phyloP scores from a whole-genome alignment of 2,888 invertebrate genomes.

The Himalopsyche kuldschensis region DNA sequence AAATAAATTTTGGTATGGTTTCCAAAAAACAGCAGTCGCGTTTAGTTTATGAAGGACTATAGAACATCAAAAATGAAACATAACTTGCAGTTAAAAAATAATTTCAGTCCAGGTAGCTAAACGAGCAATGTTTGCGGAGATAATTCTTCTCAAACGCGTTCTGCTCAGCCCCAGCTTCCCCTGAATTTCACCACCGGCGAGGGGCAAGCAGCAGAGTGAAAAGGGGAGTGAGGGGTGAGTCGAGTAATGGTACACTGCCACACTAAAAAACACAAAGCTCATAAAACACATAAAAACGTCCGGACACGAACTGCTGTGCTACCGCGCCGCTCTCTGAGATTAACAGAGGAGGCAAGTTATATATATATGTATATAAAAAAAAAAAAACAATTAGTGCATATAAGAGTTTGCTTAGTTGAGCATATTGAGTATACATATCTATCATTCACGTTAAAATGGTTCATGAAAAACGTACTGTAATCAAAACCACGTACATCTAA shows the following conservation, averaged over 20 bases:
- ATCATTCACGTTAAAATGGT: too few relatives aligned
- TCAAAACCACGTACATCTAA: too few relatives aligned
- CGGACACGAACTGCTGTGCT: slow-evolving; percentile 29
- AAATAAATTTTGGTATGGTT: too few relatives aligned
- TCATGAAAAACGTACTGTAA: too few relatives aligned
- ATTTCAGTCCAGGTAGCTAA: slow-evolving; percentile 3
- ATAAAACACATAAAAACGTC: slow-evolving; percentile 40
- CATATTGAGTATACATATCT: too few relatives aligned
- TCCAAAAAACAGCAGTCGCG: too few relatives aligned
- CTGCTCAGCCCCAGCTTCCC: neutral
- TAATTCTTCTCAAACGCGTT: neutral
- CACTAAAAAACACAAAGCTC: slow-evolving; percentile 36
- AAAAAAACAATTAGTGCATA: too few relatives aligned
- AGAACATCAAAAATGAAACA: too few relatives aligned
- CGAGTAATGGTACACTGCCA: slow-evolving; percentile 28
- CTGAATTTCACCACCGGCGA: neutral
- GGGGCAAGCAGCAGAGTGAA: neutral
- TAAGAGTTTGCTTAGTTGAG: too few relatives aligned
- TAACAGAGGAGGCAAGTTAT: neutral
- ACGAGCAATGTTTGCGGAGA: neutral
- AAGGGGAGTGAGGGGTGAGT: slow-evolving; percentile 4
- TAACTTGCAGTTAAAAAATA: neutral
- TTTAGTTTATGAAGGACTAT: too few relatives aligned
- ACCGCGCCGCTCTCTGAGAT: neutral
- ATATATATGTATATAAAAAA: too few relatives aligned